phyloP scores from a whole-genome alignment of 92 coral and sea anemone species.

The Siderastrea siderea region DNA sequence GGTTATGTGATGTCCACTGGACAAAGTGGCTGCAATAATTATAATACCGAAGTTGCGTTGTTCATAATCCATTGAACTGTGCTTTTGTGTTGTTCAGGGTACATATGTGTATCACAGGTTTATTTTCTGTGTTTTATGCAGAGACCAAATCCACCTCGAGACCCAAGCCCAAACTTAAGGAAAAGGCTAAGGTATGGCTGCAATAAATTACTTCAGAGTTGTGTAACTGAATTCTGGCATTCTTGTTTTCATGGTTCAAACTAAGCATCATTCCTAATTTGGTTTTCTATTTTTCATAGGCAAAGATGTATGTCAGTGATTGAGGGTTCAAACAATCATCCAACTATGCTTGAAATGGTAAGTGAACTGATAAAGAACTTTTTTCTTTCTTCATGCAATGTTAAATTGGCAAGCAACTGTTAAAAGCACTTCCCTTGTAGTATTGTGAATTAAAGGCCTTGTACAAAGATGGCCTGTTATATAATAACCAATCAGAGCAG shows the following conservation, averaged over 20 bases:
- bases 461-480: no score
- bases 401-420: not conserved
- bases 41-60: no score
- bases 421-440: no score
- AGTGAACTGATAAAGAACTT: not conserved
- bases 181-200: constrained; percentile 84
- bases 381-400: not conserved
- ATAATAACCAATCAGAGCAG: no score
- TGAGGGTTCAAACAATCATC: constrained; percentile 65
- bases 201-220: not conserved
- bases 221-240: not conserved
- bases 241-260: not conserved
- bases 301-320: constrained; percentile 88
- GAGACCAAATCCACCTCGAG: constrained; percentile 98
- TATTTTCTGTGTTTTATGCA: constrained; percentile 28
- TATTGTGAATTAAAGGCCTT: no score
- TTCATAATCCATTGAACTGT: no score
- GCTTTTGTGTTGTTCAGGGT: no score
- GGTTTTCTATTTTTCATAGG: constrained; percentile 32
- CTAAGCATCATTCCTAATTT: not conserved
- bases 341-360: constrained; percentile 69
- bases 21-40: no score
- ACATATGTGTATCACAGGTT: not conserved
- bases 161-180: constrained; percentile 93
- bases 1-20: no score